Evolutionary conservation across 2,113 vertebrate species (phyloP), one percentile per base, ranked within the genome.

Genomic region (Phoenicopterus ruber): DNA sequence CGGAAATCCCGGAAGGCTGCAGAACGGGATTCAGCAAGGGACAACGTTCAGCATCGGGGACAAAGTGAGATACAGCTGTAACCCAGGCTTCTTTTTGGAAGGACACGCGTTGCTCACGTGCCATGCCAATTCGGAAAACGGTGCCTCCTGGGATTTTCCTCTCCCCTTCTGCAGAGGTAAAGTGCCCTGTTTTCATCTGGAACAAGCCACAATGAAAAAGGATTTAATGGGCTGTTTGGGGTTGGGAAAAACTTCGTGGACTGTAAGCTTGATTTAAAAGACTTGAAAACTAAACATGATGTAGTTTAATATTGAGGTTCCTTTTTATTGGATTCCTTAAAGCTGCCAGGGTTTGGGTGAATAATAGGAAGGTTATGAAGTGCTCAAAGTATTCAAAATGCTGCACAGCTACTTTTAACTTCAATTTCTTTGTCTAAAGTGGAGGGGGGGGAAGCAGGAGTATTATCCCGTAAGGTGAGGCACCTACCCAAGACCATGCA

Each of bases 41-140:
- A 98, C 98, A 3, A 99, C 99, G 10, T 99, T 99, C 98, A 99
- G 98, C 96, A 98, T 99, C 0, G 99, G 99, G 6, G 99, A 99
- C 98, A 99, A 99, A 97, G 99, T 99, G 97, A 98, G 99, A 62
- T 99, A 99, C 97, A 99, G 99, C 98, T 99, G 99, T 95, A 99
- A 99, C 50, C 97, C 98, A 0, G 99, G 99, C 54, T 99, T 99
- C 66, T 99, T 99, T 89, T 93, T 99, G 95, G 99, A 99, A 96
- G 99, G 99, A 26, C 99, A 99, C 8, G 99, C 99, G 0, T 97
- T 99, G 84, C 98, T 99, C 58, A 99, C 99, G 17, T 99, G 99
- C 97, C 98, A 99, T 1, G 98, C 99, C 67, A 98, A 96, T 42
- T 98, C 98, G 0, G 98, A 98, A 12, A 98, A 98, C 44, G 98